Conservation (phyloP, 2,888 invertebrate species). For the Sussaba pulchella region DNA sequence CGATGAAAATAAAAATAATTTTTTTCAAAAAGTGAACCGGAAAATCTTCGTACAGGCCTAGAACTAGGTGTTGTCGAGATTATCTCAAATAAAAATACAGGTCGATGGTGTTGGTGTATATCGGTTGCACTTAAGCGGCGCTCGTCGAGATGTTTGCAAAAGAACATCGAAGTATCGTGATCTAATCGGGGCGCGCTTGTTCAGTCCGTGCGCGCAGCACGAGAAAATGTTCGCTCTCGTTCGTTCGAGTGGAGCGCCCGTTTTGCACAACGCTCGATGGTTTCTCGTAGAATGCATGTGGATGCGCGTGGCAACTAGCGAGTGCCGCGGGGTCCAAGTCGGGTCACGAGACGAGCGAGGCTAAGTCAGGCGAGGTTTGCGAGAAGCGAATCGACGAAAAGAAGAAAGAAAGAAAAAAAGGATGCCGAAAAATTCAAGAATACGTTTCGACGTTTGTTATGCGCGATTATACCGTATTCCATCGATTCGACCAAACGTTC, state of each 20-base stretch:
- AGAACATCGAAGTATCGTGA: constrained; percentile 64
- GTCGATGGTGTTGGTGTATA: constrained; percentile 38
- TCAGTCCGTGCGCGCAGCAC: constrained; percentile 62
- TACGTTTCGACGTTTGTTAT: constrained; percentile 53
- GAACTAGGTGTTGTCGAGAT: constrained; percentile 56
- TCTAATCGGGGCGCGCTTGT: constrained; percentile 68
- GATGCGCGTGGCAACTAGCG: constrained; percentile 66
- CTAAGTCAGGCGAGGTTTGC: constrained; percentile 55
- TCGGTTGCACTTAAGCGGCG: constrained; percentile 62
- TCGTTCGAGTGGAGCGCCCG: constrained; percentile 54
- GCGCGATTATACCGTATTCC: constrained; percentile 34
- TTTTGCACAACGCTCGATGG: constrained; percentile 48
- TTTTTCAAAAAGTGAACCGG: constrained; percentile 8
- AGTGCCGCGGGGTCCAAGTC: constrained; percentile 67
- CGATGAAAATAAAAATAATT: background rate
- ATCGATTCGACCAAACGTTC: constrained; percentile 32
- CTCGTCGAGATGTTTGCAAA: constrained; percentile 61
- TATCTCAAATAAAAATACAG: constrained; percentile 54
- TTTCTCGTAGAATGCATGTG: constrained; percentile 59
- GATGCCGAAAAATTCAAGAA: constrained; percentile 60
- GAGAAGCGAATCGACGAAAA: constrained; percentile 42
- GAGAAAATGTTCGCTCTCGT: constrained; percentile 70
- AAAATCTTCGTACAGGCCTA: constrained; percentile 21
- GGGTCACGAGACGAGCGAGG: constrained; percentile 64
- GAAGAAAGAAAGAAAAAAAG: constrained; percentile 22